A percentile compares a stretch with the other conserved stretches of the same genome.
These are phyloP conservation scores for Agrotis exclamationis DNA, from an alignment of 2,888 invertebrate species.

Conservation along the genomic window DNA sequence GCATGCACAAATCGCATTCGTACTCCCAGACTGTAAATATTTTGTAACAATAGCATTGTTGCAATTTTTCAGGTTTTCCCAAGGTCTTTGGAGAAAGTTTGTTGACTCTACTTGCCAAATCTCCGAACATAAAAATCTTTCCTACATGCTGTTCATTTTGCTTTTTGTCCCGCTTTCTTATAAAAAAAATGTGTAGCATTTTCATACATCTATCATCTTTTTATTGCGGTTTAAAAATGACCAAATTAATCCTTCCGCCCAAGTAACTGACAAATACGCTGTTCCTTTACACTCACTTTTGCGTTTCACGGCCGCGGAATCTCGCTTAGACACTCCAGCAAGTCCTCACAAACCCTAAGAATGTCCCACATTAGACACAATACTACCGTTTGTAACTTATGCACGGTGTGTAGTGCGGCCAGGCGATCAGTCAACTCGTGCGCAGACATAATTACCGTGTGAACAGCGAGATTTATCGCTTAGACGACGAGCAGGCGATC, in stretches of 20 bases:
- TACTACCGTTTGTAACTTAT: no score
- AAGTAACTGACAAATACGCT: no score
- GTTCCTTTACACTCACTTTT: no score
- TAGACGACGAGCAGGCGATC: background rate
- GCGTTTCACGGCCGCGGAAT: no score
- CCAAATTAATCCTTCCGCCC: no score
- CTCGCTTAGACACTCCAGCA: no score
- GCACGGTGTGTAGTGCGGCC: conserved; percentile 39
- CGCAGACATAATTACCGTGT: conserved; percentile 52
- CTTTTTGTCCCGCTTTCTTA: background rate
- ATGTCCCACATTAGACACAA: no score
- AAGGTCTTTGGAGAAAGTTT: background rate
- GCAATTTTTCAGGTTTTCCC: background rate
- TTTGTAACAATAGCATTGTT: conserved; percentile 17
- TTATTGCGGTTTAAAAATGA: no score
- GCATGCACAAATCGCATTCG: conserved; percentile 1
- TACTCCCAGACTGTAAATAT: conserved; percentile 22
- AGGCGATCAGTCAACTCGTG: conserved; percentile 39
- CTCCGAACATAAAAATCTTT: background rate
- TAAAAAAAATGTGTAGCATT: no score
- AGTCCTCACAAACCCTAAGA: no score
- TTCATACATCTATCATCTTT: no score
- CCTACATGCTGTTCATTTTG: background rate
- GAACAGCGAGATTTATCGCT: conserved; percentile 38
- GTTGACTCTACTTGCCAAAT: no score